Evolutionary conservation across 2,797 vertebrate genomes (phyloP), one percentile per base, ranked within the genome.

Genomic region (Malacoctenus gilli): DNA sequence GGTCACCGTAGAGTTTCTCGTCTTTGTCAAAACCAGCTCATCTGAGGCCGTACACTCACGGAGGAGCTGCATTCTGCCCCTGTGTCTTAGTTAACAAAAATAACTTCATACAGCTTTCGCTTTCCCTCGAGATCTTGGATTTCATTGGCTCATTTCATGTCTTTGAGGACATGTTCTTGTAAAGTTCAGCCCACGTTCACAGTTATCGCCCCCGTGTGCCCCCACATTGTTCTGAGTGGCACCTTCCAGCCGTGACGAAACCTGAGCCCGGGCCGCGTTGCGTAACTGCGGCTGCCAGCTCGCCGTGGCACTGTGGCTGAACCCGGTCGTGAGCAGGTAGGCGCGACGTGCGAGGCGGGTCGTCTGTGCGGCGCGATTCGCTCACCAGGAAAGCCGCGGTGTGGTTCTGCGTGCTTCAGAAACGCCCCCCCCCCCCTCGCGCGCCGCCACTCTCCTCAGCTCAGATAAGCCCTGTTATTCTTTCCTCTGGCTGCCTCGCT

Each of bases 401-500:
- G 25, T 28, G 32, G 37, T 72, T 76, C 59, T 70, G 52, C 16
- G 0, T 48, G 67, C 66, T 83, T 62, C 53, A 73, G 64, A 72
- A 68, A 50, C 58, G 37, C 38, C 16, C 20, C 36, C 10, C 32
- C 39, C 58, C 32, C 25, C 1, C 40, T n/a, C n/a, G n/a, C n/a
- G n/a, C n/a, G n/a, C n/a, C 22, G 9, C 46, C 5, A 11, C 72
- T 75, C 69, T 67, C 31, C 53, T 60, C 59, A 16, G 44, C 67
- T 68, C 70, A 4, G 69, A 55, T 65, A 53, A 75, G 63, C 50
- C 18, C 11, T 81, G 75, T 79, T 85, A 62, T 84, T 85, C 77
- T 79, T 83, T 58, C 64, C 44, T 9, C 70, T 68, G 47, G 4
- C 54, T 22, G 32, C 46, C 46, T 62, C 63, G 2, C 47, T 75